phyloP scores from a whole-genome alignment of 1,140 invertebrate species.

The Drosophila yakuba region DNA sequence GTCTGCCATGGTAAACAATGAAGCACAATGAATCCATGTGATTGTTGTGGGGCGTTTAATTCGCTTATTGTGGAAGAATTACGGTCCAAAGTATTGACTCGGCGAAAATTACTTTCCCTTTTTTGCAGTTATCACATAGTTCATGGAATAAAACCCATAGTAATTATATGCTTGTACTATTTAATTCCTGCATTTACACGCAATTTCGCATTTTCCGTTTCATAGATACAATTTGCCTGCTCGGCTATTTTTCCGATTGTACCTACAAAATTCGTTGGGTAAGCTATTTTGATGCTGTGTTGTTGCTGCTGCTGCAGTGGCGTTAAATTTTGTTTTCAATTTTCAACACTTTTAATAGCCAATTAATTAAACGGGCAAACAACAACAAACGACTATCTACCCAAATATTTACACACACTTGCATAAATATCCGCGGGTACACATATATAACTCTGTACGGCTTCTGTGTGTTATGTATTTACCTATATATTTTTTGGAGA shows the following conservation, averaged over 20 bases:
- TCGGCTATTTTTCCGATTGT: constrained; percentile 28
- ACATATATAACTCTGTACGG: not conserved
- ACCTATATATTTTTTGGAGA: constrained; percentile 1
- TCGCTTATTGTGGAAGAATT: constrained; percentile 27
- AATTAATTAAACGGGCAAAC: constrained; percentile 76
- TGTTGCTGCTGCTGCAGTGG: constrained; percentile 29
- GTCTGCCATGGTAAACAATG: constrained; percentile 18
- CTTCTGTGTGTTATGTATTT: constrained; percentile 7
- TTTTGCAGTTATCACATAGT: constrained; percentile 9
- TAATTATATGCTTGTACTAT: constrained; percentile 11
- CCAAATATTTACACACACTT: constrained; percentile 29
- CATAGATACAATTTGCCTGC: constrained; percentile 28
- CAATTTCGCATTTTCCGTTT: constrained; percentile 22
- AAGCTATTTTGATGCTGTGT: constrained; percentile 43
- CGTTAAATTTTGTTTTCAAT: constrained; percentile 73
- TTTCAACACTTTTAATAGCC: constrained; percentile 81
- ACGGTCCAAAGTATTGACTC: constrained; percentile 9
- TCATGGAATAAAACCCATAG: constrained; percentile 7
- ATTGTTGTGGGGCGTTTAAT: constrained; percentile 21
- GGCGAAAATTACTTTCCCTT: constrained; percentile 13
- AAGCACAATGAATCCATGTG: constrained; percentile 8
- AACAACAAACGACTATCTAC: constrained; percentile 51
- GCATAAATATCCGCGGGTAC: constrained; percentile 17
- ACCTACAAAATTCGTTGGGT: constrained; percentile 28
- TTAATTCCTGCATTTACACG: constrained; percentile 30